phyloP scores from a whole-genome alignment of 1,140 invertebrate species.

The Acromyrmex echinatior region DNA sequence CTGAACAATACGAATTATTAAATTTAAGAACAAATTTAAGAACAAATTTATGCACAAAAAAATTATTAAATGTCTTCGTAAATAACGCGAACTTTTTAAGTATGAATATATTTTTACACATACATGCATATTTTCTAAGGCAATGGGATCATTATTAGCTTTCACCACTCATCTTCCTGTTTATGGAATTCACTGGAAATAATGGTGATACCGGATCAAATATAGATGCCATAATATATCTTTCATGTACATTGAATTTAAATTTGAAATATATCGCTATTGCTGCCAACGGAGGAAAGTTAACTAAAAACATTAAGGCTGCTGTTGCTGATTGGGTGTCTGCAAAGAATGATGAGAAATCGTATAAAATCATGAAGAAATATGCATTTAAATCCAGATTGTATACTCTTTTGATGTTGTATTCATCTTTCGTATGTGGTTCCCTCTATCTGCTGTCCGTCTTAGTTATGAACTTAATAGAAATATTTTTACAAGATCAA shows the following conservation, averaged over 20 bases:
- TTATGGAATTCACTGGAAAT: slow-evolving; percentile 1
- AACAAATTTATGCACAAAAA: background rate
- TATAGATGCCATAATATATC: slow-evolving; percentile 22
- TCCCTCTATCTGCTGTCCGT: background rate
- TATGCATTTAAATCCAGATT: slow-evolving; percentile 29
- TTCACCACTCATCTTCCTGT: background rate
- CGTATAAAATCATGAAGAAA: slow-evolving; percentile 40
- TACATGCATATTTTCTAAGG: slow-evolving; percentile 32
- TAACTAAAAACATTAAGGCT: slow-evolving; percentile 34
- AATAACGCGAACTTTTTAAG: background rate
- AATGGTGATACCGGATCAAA: background rate
- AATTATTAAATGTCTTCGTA: background rate
- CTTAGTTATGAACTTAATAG: background rate
- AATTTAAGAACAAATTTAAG: background rate
- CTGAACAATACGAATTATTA: background rate
- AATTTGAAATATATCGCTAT: slow-evolving; percentile 15
- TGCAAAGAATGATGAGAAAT: slow-evolving; percentile 10
- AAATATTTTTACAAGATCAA: background rate
- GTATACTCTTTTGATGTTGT: background rate
- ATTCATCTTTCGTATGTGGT: background rate
- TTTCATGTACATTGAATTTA: background rate
- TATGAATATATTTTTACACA: background rate
- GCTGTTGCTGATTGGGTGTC: slow-evolving; percentile 30
- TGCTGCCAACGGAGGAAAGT: background rate
- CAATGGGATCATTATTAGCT: slow-evolving; percentile 35